Conservation (phyloP, 2,888 invertebrate genomes). For the Cyrtodaria siliqua region DNA sequence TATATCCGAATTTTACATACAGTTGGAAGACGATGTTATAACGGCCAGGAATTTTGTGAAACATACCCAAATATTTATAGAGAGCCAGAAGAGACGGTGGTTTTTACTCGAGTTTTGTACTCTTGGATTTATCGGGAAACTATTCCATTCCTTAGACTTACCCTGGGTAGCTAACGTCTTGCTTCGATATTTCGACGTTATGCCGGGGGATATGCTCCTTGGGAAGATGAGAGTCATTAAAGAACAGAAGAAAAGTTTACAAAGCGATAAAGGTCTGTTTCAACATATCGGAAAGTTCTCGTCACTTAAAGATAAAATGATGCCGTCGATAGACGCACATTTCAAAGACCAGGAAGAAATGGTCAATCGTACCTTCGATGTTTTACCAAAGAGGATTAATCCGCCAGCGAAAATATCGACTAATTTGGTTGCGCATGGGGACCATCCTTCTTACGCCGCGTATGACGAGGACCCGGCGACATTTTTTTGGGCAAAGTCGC, state of each 20-base stretch:
- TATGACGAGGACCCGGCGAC: slow-evolving; percentile 67
- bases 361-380: slow-evolving; percentile 18
- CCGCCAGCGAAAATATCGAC: slow-evolving; percentile 84
- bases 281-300: slow-evolving; percentile 72
- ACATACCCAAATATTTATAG: slow-evolving; percentile 82
- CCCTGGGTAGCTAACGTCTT: slow-evolving; percentile 77
- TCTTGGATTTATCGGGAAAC: slow-evolving; percentile 76
- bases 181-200: slow-evolving; percentile 71
- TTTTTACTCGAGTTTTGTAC: slow-evolving; percentile 70
- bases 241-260: slow-evolving; percentile 60
- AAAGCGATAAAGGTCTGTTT: slow-evolving; percentile 62
- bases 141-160: slow-evolving; percentile 68
- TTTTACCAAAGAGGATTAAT: slow-evolving; percentile 69
- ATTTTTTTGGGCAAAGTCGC: slow-evolving; percentile 65
- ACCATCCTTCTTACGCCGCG: slow-evolving; percentile 79
- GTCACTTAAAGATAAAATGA: slow-evolving; percentile 65
- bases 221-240: slow-evolving; percentile 53
- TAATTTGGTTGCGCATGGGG: slow-evolving; percentile 68
- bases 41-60: slow-evolving; percentile 80
- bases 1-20: slow-evolving; percentile 83
- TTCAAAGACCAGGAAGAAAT: slow-evolving; percentile 53
- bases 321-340: slow-evolving; percentile 66
- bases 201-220: slow-evolving; percentile 71
- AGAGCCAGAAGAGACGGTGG: slow-evolving; percentile 62
- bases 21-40: slow-evolving; percentile 85